Evolutionary conservation across 2,113 vertebrate genomes (phyloP).

Genomic region (Todiramphus saurophagus): DNA sequence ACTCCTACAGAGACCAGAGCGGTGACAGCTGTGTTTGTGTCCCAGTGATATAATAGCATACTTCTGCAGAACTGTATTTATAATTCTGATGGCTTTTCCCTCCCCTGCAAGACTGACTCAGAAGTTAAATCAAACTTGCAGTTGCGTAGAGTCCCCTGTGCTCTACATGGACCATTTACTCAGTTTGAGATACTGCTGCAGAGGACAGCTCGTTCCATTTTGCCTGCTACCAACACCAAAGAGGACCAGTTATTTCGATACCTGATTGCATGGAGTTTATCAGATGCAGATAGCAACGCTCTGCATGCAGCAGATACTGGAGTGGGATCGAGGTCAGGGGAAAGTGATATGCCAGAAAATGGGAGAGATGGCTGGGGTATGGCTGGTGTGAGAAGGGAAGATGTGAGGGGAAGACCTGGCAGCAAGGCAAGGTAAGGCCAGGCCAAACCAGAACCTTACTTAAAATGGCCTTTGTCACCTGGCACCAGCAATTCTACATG

Average conservation of each 20-base stretch:
- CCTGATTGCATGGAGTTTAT: not conserved
- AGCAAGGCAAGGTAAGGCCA: not conserved
- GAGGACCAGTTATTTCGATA: not conserved
- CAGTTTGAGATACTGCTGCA: not conserved
- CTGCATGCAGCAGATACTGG: not conserved
- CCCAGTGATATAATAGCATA: not conserved
- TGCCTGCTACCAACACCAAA: not conserved
- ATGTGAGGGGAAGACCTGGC: not conserved
- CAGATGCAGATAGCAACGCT: fast-evolving
- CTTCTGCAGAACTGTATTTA: not conserved
- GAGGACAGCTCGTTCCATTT: not conserved
- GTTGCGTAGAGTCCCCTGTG: not conserved
- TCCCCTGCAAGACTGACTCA: not conserved
- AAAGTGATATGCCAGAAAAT: not conserved
- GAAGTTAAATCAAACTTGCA: not conserved
- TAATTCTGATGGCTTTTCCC: not conserved
- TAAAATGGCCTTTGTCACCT: conserved; percentile 4
- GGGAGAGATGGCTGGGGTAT: not conserved
- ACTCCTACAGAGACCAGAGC: not conserved
- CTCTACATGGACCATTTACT: not conserved
- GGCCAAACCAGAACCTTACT: not conserved
- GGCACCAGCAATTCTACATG: not conserved
- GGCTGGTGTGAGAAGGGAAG: fast-evolving
- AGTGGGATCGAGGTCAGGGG: fast-evolving
- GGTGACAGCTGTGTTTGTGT: not conserved